Percentiles rank a stretch among this genome's conserved stretches.
Conservation (phyloP, 2,797 vertebrate genomes). For the Huso huso region DNA sequence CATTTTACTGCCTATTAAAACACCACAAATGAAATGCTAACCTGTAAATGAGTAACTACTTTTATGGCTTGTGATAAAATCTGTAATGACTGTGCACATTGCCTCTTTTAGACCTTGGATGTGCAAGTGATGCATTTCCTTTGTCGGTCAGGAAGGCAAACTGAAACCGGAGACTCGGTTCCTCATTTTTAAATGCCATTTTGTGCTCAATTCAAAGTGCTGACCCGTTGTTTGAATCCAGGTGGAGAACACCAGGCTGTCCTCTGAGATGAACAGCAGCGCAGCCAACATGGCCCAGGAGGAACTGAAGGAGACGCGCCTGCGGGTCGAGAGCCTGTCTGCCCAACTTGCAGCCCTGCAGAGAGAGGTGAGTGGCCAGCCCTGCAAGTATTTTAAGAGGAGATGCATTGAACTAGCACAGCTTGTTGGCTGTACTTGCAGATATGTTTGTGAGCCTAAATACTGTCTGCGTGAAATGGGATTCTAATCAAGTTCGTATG, state of each 20-base stretch:
- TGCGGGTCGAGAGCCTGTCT: conserved; percentile 69
- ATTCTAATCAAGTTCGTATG: too few species aligned
- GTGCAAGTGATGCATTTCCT: conserved; percentile 19
- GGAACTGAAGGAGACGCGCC: conserved; percentile 69
- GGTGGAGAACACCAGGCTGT: conserved; percentile 72
- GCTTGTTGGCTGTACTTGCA: too few species aligned
- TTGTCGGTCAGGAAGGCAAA: background rate
- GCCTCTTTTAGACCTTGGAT: too few species aligned
- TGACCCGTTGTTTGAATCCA: conserved; percentile 33
- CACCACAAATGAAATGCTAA: too few species aligned
- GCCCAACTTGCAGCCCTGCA: conserved; percentile 69
- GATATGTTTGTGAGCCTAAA: too few species aligned
- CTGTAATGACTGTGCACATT: too few species aligned
- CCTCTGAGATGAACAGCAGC: conserved; percentile 72
- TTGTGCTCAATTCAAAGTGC: conserved; percentile 12
- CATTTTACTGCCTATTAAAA: too few species aligned
- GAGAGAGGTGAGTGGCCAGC: conserved; percentile 60
- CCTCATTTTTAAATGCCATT: conserved; percentile 26
- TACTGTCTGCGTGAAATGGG: too few species aligned
- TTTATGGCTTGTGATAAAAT: too few species aligned
- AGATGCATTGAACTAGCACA: background rate
- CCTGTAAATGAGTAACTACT: too few species aligned
- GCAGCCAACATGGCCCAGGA: conserved; percentile 64
- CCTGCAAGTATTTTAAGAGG: background rate
- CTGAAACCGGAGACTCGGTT: too few species aligned